These are phyloP conservation scores for Metaphire vulgaris DNA, from an alignment of 1,140 invertebrate species.

Conservation along the genomic window DNA sequence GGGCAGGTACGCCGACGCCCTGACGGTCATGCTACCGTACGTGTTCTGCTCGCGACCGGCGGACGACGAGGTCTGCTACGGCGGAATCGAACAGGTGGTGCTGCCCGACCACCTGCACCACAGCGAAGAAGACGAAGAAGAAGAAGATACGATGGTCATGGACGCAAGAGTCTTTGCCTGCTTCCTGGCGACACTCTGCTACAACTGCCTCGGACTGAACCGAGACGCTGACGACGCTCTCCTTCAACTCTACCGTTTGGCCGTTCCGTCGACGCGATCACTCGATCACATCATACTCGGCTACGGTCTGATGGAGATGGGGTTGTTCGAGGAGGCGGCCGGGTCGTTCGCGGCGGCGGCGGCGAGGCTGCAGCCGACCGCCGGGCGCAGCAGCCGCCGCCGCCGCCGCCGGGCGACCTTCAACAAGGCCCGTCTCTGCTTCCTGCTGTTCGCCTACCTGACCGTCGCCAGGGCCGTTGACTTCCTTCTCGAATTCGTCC, in stretches of 20 bases:
- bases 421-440: neutral
- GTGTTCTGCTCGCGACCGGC: neutral
- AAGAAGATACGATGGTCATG: constrained; percentile 22
- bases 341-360: constrained; percentile 9
- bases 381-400: too few relatives aligned
- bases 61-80: constrained; percentile 13
- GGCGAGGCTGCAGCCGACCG: neutral
- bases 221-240: constrained; percentile 26
- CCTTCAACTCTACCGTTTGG: neutral
- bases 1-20: constrained; percentile 15
- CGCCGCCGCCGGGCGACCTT: too few relatives aligned
- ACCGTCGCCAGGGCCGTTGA: neutral
- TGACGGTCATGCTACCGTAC: constrained; percentile 8
- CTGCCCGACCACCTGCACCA: constrained; percentile 27
- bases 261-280: neutral
- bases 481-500: too few relatives aligned
- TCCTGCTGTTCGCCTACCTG: neutral
- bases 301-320: constrained; percentile 27
- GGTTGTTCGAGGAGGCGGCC: constrained; percentile 17
- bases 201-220: constrained; percentile 18
- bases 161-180: constrained; percentile 18
- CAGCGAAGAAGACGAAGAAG: constrained; percentile 22
- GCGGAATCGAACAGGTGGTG: constrained; percentile 27
- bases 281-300: constrained; percentile 20
- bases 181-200: constrained; percentile 27